A percentile compares a stretch with the other conserved stretches of the same genome.
These are phyloP conservation scores for Zaprionus kolodkinae DNA, from an alignment of 1,140 invertebrate genomes.

Conservation along the genomic window DNA sequence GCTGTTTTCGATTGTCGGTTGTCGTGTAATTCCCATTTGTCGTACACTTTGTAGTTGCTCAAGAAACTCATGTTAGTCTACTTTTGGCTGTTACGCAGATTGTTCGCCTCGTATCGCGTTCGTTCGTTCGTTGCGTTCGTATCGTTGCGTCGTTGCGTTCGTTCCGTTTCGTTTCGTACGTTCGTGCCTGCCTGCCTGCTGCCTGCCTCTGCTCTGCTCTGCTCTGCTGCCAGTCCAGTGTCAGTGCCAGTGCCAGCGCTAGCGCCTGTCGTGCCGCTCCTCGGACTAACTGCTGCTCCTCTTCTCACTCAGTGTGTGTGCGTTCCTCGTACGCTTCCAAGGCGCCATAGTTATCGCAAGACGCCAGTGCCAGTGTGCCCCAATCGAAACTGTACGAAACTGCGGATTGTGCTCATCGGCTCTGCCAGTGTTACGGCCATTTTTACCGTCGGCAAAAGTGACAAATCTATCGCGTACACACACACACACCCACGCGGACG, in stretches of 20 bases:
- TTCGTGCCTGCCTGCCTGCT: constrained; percentile 40
- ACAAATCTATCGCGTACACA: constrained; percentile 12
- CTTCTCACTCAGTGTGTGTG: neutral
- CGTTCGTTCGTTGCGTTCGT: constrained; percentile 37
- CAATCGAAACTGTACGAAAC: constrained; percentile 33
- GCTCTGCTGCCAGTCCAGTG: constrained; percentile 6
- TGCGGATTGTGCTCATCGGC: constrained; percentile 18
- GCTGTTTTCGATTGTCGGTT: constrained; percentile 83
- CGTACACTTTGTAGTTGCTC: constrained; percentile 84
- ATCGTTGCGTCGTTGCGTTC: constrained; percentile 25
- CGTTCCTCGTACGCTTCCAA: neutral
- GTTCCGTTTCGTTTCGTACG: constrained; percentile 39
- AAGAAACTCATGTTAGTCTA: constrained; percentile 84
- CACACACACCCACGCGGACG: neutral
- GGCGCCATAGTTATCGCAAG: neutral
- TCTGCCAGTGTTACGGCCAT: neutral
- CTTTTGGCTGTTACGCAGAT: constrained; percentile 84
- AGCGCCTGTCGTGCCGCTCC: constrained; percentile 29
- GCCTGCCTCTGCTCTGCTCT: neutral
- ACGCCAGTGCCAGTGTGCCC: neutral
- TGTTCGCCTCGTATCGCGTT: constrained; percentile 69
- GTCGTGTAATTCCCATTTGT: constrained; percentile 84
- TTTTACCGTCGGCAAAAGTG: constrained; percentile 47
- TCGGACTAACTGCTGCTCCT: constrained; percentile 1
- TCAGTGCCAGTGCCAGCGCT: constrained; percentile 39